Percentiles rank a stretch among this genome's conserved stretches.
phyloP scores from a whole-genome alignment of 2,797 vertebrate genomes.

The Sebastes oblongus region DNA sequence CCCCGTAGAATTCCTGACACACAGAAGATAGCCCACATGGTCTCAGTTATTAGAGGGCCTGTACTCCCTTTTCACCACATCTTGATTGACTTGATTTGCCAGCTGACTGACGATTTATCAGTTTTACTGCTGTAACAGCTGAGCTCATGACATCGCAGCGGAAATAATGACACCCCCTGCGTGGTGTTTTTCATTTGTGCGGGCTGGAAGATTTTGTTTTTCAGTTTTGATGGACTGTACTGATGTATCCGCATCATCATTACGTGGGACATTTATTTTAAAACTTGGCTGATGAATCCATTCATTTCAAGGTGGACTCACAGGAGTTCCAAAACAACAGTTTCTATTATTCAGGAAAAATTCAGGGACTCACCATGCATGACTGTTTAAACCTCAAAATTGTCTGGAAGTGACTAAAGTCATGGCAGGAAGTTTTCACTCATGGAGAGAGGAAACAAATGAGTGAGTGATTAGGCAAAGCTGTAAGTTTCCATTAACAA shows the following conservation, averaged over 20 bases:
- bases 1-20: not conserved
- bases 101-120: conserved; percentile 29
- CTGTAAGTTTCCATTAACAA: not conserved
- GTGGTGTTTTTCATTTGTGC: conserved; percentile 18
- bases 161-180: conserved; percentile 24
- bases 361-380: not conserved
- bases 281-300: not conserved
- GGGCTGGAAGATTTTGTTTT: not conserved
- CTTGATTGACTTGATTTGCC: conserved; percentile 30
- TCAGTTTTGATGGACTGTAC: not conserved
- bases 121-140: conserved; percentile 21
- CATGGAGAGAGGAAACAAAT: not conserved
- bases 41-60: not conserved
- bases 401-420: not conserved
- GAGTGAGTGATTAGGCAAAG: not conserved
- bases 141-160: conserved; percentile 29
- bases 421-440: not conserved
- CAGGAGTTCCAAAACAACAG: not conserved
- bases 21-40: conserved; percentile 16
- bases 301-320: not conserved
- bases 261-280: not conserved
- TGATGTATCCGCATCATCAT: not conserved
- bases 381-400: not conserved
- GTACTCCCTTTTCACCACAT: not conserved
- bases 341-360: not conserved